phyloP scores from a whole-genome alignment of 2,797 vertebrate genomes.

The Sebastolobus alascanus region DNA sequence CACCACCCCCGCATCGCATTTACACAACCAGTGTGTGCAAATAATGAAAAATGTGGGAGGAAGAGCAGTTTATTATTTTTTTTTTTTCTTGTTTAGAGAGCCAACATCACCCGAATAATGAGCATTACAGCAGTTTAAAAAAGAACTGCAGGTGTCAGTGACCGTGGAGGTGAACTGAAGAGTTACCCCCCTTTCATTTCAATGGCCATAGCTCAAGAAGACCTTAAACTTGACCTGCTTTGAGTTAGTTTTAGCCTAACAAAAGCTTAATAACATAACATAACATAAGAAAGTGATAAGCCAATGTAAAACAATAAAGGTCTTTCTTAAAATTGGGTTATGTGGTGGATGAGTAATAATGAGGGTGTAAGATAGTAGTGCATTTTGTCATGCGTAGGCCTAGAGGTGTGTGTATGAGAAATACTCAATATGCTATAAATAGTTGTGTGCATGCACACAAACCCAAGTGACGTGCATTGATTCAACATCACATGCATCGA shows the following conservation, averaged over 20 bases:
- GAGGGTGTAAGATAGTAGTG: neutral
- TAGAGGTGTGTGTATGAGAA: neutral
- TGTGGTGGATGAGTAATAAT: neutral
- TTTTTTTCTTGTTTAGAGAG: neutral
- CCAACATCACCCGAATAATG: neutral
- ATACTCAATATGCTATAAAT: neutral
- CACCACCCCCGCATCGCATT: conserved; percentile 10
- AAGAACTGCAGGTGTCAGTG: neutral
- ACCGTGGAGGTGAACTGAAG: neutral
- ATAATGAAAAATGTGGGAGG: conserved; percentile 8
- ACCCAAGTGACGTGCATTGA: neutral
- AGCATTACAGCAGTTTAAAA: neutral
- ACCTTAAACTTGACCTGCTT: neutral
- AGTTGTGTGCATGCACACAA: conserved; percentile 4
- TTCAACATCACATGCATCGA: neutral
- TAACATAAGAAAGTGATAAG: neutral
- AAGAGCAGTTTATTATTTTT: neutral
- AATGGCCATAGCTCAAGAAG: neutral
- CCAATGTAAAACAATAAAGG: neutral
- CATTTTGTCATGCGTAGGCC: neutral
- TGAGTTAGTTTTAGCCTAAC: neutral
- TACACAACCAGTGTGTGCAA: conserved; percentile 3
- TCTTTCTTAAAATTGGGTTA: neutral
- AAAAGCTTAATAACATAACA: neutral
- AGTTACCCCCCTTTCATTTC: neutral